These are phyloP conservation scores for Cinclus cinclus DNA, from an alignment of 2,113 vertebrate genomes.

Conservation along the genomic window DNA sequence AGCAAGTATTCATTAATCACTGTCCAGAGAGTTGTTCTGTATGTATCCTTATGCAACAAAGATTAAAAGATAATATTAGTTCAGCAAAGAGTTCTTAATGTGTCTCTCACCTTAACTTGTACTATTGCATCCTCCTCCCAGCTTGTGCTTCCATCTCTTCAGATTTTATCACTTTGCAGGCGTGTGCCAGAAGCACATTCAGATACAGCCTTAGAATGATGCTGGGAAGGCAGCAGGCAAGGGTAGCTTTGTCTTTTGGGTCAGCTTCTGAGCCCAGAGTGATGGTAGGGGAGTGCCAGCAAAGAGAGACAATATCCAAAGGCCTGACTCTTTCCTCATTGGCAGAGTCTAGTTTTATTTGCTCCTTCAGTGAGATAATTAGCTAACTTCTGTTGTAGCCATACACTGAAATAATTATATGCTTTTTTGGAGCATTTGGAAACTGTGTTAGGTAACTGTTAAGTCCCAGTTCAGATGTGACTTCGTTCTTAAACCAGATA, in stretches of 20 bases:
- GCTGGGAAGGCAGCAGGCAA: neutral
- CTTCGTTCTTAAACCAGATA: neutral
- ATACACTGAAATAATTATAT: neutral
- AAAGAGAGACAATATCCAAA: neutral
- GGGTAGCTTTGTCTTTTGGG: neutral
- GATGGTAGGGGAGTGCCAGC: neutral
- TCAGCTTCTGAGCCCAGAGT: neutral
- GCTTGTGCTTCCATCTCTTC: neutral
- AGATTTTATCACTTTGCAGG: neutral
- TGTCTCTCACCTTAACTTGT: neutral
- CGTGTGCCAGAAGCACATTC: rapidly evolving
- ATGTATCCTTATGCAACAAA: neutral
- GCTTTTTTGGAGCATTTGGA: neutral
- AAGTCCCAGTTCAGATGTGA: neutral
- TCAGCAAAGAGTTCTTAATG: neutral
- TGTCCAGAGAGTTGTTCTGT: neutral
- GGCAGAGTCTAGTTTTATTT: neutral
- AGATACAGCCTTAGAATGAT: neutral
- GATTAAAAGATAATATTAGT: neutral
- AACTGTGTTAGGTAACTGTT: neutral
- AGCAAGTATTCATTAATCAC: neutral
- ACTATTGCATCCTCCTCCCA: neutral
- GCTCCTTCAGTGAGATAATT: neutral
- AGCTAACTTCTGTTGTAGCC: neutral
- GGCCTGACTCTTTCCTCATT: neutral